Evolutionary conservation across 2,797 vertebrate genomes (phyloP).

Genomic region (Kryptopterus vitreolus): DNA sequence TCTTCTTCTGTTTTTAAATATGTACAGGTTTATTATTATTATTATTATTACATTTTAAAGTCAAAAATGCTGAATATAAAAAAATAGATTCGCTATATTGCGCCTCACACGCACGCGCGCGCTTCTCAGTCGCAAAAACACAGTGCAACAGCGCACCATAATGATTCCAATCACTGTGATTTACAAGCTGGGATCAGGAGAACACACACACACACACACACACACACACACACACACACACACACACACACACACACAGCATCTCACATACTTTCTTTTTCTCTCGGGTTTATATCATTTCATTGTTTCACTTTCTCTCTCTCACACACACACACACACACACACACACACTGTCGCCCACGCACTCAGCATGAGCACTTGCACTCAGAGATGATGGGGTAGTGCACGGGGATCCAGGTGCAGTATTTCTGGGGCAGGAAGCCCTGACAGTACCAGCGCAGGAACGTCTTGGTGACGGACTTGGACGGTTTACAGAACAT

Average conservation of each 20-base stretch:
- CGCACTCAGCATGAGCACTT: constrained; percentile 87
- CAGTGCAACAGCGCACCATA: constrained; percentile 78
- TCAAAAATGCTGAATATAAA: constrained; percentile 92
- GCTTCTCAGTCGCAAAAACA: constrained; percentile 67
- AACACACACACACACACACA: constrained; percentile 48
- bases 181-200: not conserved
- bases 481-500: constrained; percentile 91
- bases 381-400: constrained; percentile 94
- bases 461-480: constrained; percentile 89
- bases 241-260: not conserved
- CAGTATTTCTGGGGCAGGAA: constrained; percentile 91
- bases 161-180: constrained; percentile 31
- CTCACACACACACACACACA: constrained; percentile 1
- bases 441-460: constrained; percentile 94
- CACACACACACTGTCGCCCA: not conserved
- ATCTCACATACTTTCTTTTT: not conserved
- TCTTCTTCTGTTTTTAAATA: no score
- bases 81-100: constrained; percentile 93
- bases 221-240: constrained; percentile 3
- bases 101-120: constrained; percentile 66
- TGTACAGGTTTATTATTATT: constrained; percentile 65
- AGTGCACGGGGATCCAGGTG: constrained; percentile 94
- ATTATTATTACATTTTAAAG: constrained; percentile 60
- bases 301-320: not conserved
- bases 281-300: not conserved